Percentiles rank a stretch among this genome's conserved stretches.
Evolutionary conservation across 2,888 invertebrate genomes (phyloP).

Genomic region (Calliopum simillimum): DNA sequence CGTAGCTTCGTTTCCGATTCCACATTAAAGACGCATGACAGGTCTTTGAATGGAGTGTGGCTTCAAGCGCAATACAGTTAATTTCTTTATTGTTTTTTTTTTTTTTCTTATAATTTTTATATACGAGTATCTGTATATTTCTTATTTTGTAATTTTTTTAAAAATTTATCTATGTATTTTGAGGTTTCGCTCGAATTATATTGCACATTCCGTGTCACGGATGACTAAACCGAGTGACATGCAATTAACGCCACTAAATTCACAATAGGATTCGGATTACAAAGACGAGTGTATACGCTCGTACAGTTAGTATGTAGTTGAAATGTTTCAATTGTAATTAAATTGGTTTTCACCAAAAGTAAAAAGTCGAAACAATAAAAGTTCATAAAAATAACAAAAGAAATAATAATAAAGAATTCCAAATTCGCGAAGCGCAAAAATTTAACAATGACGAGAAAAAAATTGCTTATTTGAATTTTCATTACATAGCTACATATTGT

Average conservation of each 20-base stretch:
- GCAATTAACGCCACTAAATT: not conserved
- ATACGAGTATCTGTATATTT: too few relatives aligned
- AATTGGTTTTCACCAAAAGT: conserved; percentile 34
- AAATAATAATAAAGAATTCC: too few relatives aligned
- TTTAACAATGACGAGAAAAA: not conserved
- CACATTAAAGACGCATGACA: not conserved
- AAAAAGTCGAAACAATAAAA: conserved; percentile 2
- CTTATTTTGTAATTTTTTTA: not conserved
- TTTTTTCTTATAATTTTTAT: too few relatives aligned
- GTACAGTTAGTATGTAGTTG: not conserved
- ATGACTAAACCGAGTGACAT: conserved; percentile 24
- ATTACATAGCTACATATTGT: too few relatives aligned
- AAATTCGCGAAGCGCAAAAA: not conserved
- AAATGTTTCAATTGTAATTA: not conserved
- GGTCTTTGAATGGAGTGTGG: not conserved
- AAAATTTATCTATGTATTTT: not conserved
- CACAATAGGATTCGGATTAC: not conserved
- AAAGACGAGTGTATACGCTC: too few relatives aligned
- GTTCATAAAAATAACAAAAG: not conserved
- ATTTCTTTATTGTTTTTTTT: too few relatives aligned
- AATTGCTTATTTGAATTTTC: not conserved
- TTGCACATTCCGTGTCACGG: not conserved
- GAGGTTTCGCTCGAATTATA: conserved; percentile 6
- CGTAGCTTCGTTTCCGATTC: not conserved
- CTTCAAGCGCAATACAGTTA: not conserved